phyloP scores from a whole-genome alignment of 2,113 vertebrate species.

The Siphamia tubifer region DNA sequence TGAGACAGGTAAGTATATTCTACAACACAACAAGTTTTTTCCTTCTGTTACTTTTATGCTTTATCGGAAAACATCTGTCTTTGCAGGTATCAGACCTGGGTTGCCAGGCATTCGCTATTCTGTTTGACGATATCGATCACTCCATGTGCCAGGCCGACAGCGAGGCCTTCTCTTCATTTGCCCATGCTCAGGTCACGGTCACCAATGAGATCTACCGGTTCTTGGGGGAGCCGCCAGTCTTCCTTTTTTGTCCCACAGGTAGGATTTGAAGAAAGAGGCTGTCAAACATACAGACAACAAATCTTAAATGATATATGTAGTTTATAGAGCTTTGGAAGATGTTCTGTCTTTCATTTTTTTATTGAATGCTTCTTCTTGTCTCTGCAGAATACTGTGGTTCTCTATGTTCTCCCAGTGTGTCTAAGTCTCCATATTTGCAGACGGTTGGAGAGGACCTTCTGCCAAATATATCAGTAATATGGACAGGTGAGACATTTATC shows the following conservation, averaged over 20 bases:
- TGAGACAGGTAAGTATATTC: conserved; percentile 80
- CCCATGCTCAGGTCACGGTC: conserved; percentile 86
- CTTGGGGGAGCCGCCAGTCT: conserved; percentile 83
- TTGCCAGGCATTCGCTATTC: conserved; percentile 84
- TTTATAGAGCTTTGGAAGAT: not conserved
- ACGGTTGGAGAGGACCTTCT: conserved; percentile 84
- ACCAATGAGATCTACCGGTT: conserved; percentile 85
- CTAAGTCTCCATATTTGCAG: conserved; percentile 84
- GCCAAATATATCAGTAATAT: conserved; percentile 82
- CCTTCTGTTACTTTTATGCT: not conserved
- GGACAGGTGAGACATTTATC: conserved; percentile 81
- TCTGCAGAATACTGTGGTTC: conserved; percentile 85
- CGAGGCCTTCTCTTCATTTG: conserved; percentile 85
- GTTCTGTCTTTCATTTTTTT: no score
- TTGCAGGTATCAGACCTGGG: conserved; percentile 85
- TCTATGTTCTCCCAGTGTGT: conserved; percentile 84
- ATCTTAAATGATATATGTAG: no score
- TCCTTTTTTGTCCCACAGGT: conserved; percentile 92
- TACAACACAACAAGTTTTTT: not conserved
- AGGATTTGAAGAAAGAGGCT: not conserved
- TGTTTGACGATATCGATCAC: conserved; percentile 89
- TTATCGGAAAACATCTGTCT: not conserved
- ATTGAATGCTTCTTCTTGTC: not conserved
- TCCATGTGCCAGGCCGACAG: conserved; percentile 88
- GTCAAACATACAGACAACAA: no score